A percentile compares a stretch with the other conserved stretches of the same genome.
Conservation (phyloP, 2,888 invertebrate species). For the Nephrocerus scutellatus region DNA sequence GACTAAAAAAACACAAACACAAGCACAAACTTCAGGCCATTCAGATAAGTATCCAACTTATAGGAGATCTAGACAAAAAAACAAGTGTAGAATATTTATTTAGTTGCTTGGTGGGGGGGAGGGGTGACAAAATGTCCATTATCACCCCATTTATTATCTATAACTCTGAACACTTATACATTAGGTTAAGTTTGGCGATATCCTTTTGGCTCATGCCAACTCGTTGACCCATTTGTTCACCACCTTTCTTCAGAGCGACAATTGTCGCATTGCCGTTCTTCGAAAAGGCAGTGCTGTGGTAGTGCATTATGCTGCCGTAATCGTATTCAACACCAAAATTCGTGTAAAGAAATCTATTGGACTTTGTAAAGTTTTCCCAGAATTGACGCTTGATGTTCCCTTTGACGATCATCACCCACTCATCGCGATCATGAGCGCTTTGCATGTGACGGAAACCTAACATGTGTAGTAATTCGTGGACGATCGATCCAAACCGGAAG, state of each 20-base stretch:
- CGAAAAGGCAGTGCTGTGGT: conserved; percentile 63
- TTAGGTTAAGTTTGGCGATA: conserved; percentile 20
- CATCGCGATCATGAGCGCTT: conserved; percentile 62
- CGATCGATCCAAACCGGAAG: conserved; percentile 49
- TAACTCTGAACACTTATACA: conserved; percentile 20
- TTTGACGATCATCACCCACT: conserved; percentile 52
- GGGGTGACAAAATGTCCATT: no score
- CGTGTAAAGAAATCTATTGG: conserved; percentile 49
- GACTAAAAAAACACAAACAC: no score
- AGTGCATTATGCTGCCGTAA: conserved; percentile 70
- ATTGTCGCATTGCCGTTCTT: conserved; percentile 60
- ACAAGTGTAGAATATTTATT: no score
- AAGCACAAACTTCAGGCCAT: no score
- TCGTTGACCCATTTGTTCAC: conserved; percentile 22
- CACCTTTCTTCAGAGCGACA: conserved; percentile 39
- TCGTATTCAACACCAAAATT: conserved; percentile 62
- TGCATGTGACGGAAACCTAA: conserved; percentile 67
- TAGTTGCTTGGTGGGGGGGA: no score
- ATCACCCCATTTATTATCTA: no score
- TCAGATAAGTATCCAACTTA: no score
- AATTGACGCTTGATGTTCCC: conserved; percentile 49
- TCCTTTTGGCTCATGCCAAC: conserved; percentile 19
- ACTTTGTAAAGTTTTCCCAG: conserved; percentile 60
- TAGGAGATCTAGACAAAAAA: no score
- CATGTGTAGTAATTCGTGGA: conserved; percentile 69